phyloP scores from a whole-genome alignment of 2,797 vertebrate species.

The Siniperca scherzeri region DNA sequence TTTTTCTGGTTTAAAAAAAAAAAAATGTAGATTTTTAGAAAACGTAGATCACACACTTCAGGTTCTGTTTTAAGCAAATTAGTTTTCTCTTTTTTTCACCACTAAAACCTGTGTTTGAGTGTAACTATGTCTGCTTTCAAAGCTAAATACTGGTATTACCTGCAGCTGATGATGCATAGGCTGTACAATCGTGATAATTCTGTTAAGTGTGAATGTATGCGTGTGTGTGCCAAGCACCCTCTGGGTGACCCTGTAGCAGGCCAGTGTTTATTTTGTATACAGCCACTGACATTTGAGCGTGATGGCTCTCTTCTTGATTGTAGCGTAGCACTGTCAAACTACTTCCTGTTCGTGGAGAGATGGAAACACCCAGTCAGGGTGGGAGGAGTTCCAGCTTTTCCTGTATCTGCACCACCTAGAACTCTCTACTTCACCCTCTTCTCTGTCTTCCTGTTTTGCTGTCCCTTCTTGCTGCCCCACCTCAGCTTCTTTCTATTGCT shows the following conservation, averaged over 20 bases:
- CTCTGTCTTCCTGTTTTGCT: slow-evolving; percentile 6
- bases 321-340: slow-evolving; percentile 59
- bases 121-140: background rate
- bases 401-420: slow-evolving; percentile 54
- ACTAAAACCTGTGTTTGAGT: slow-evolving; percentile 10
- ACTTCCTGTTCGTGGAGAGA: slow-evolving; percentile 72
- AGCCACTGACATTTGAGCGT: slow-evolving; percentile 79
- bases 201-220: slow-evolving; percentile 12
- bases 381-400: slow-evolving; percentile 66
- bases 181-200: slow-evolving; percentile 1
- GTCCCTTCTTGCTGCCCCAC: slow-evolving; percentile 11
- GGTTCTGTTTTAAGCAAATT: slow-evolving; percentile 1
- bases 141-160: slow-evolving; percentile 5
- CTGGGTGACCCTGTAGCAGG: slow-evolving; percentile 69
- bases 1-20: background rate
- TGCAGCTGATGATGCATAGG: background rate
- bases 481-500: slow-evolving; percentile 36
- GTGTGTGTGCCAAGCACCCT: slow-evolving; percentile 42
- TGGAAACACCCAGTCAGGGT: slow-evolving; percentile 55
- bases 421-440: slow-evolving; percentile 8
- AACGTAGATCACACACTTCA: background rate
- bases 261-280: slow-evolving; percentile 81
- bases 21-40: background rate
- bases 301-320: slow-evolving; percentile 72
- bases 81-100: background rate